Evolutionary conservation across 2,797 vertebrate genomes (phyloP), one percentile per base, ranked within the genome.

Genomic region (Paramormyrops hopkinsi): DNA sequence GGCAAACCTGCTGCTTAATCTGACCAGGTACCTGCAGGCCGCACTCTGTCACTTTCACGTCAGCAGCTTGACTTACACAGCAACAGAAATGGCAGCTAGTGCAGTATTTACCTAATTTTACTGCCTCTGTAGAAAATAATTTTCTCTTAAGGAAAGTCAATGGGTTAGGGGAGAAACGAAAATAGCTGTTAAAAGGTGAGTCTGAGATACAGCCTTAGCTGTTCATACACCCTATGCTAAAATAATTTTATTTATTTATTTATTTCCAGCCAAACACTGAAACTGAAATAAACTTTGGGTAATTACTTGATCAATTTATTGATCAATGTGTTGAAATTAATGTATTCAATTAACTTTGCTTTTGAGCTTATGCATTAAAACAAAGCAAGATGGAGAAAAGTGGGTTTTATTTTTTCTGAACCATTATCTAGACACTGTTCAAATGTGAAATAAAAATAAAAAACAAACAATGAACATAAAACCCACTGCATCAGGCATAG

Each of bases 1-100:
- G 91, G 99, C 98, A 84, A 99, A 99, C 93, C 94, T 99, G 92
- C 93, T 99, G 86, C 96, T 99, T 89, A 98, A 96, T 90, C 94
- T 99, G 50, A 99, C 98, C 90, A 99, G 98, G 98, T 99, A 94
- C 93, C 88, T 12, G n/a, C 51, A 19, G 59, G 29, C 3, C 12
- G 17, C 53, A 0, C 25, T 17, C 17, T 25, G 86, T 46, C 25
- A 11, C 25, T 54, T 2, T 4, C 22, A n/a, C 9, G 37, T 62
- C 86, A 59, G 25, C 17, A 37, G 51, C 12, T 22, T 44, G 19
- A 44, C 56, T 69, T 65, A 25, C 56, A 86, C 50, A 48, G 41
- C 17, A 62, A 33, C 50, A 51, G 65, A 86, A 76, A 90, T 41
- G 33, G 37, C 48, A 22, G 44, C 44, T 8, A 85, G 48, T 56